Conservation (phyloP, 2,113 vertebrate genomes). For the Polypterus senegalus region DNA sequence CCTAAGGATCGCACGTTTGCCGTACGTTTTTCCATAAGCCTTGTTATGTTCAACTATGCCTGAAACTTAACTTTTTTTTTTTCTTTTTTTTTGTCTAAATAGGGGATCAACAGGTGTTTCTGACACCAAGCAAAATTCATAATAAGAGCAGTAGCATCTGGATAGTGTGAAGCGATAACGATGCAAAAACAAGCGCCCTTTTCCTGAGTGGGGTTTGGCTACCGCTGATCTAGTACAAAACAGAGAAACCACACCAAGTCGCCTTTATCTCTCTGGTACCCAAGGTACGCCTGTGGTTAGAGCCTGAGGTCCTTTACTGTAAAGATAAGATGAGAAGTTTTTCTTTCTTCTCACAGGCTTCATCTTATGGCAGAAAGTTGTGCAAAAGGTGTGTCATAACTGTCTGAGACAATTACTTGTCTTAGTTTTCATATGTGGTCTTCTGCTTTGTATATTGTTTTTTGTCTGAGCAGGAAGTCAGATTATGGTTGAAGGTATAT, state of each 20-base stretch:
- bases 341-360: constrained; percentile 7
- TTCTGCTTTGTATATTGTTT: too few species aligned
- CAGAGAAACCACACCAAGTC: constrained; percentile 20
- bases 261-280: constrained; percentile 23
- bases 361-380: background rate
- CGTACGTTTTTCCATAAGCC: too few species aligned
- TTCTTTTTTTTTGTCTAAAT: background rate
- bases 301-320: constrained; percentile 19
- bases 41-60: background rate
- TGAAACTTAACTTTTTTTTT: constrained; percentile 17
- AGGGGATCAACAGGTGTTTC: constrained; percentile 42
- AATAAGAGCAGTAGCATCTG: constrained; percentile 30
- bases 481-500: too few species aligned
- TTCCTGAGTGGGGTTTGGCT: constrained; percentile 18
- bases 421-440: too few species aligned
- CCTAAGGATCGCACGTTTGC: too few species aligned
- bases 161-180: constrained; percentile 42
- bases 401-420: too few species aligned
- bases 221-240: constrained; percentile 14
- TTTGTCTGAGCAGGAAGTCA: too few species aligned
- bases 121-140: constrained; percentile 14
- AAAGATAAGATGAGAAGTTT: constrained; percentile 18
- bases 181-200: constrained; percentile 34
- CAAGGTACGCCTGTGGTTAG: constrained; percentile 20
- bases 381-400: too few species aligned